Evolutionary conservation across 53 echinoderm and acorn worm genomes (phyloP).

Genomic region (Zoroaster sp.): DNA sequence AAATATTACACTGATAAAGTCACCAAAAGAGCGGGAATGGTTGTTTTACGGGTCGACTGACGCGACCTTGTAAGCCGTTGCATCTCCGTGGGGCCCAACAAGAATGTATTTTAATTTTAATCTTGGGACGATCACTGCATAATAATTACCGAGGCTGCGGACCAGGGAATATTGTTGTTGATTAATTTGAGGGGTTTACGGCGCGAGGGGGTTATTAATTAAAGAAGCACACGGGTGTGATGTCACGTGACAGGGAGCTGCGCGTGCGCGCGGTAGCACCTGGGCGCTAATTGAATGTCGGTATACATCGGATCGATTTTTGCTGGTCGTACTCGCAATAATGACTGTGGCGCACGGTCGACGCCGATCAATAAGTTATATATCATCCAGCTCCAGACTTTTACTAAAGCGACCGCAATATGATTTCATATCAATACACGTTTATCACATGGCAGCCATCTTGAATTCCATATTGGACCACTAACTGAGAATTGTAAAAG

Average conservation of each 20-base stretch:
- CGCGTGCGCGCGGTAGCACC: slow-evolving; percentile 39
- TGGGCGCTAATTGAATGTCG: slow-evolving; percentile 40
- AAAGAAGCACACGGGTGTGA: slow-evolving; percentile 14
- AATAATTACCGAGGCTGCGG: neutral
- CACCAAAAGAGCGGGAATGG: neutral
- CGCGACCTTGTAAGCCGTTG: slow-evolving; percentile 18
- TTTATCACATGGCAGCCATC: too few relatives aligned
- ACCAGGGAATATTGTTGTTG: neutral
- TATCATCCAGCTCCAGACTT: neutral
- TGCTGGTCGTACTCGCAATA: neutral
- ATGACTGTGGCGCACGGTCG: neutral
- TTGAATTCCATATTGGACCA: too few relatives aligned
- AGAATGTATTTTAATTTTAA: slow-evolving; percentile 22
- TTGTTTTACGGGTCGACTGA: slow-evolving; percentile 6
- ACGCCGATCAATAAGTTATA: slow-evolving; percentile 14
- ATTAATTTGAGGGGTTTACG: slow-evolving; percentile 1
- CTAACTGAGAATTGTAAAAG: too few relatives aligned
- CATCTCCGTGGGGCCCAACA: neutral
- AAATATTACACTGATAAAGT: slow-evolving; percentile 4
- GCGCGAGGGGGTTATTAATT: slow-evolving; percentile 10
- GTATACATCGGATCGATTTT: neutral
- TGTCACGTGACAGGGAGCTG: neutral
- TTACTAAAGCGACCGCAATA: neutral
- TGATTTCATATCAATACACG: too few relatives aligned
- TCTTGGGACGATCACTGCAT: neutral